A percentile compares a stretch with the other conserved stretches of the same genome.
Evolutionary conservation across 2,113 vertebrate genomes (phyloP).

Genomic region (Crotalus viridis): DNA sequence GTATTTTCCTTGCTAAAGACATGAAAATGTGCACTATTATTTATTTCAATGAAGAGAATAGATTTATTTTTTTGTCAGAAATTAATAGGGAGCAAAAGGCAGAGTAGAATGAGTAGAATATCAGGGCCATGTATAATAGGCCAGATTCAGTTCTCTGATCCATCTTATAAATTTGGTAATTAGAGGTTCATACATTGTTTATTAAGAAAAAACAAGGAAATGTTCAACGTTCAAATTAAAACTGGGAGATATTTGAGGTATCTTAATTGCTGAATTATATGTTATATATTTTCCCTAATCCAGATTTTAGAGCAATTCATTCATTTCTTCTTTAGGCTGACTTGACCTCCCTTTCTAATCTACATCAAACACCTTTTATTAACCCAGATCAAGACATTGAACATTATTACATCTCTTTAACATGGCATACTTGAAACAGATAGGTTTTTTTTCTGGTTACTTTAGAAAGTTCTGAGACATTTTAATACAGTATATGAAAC

Average conservation of each 20-base stretch:
- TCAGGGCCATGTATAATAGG: not conserved
- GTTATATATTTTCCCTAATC: not conserved
- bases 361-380: not conserved
- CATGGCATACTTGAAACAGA: not conserved
- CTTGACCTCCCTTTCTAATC: not conserved
- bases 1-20: not conserved
- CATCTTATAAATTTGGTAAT: not conserved
- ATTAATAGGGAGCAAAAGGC: not conserved
- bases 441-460: not conserved
- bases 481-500: not conserved
- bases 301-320: not conserved
- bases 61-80: not conserved
- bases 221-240: not conserved
- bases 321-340: not conserved
- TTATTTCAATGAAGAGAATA: not conserved
- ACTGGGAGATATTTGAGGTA: not conserved
- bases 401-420: not conserved
- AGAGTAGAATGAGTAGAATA: not conserved
- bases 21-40: not conserved
- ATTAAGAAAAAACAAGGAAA: not conserved
- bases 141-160: not conserved
- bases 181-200: not conserved
- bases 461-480: not conserved
- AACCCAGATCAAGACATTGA: not conserved
- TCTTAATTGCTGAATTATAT: not conserved